A percentile compares a stretch with the other conserved stretches of the same genome.
phyloP scores from a whole-genome alignment of 2,797 vertebrate genomes.

The Scolopax rusticola region DNA sequence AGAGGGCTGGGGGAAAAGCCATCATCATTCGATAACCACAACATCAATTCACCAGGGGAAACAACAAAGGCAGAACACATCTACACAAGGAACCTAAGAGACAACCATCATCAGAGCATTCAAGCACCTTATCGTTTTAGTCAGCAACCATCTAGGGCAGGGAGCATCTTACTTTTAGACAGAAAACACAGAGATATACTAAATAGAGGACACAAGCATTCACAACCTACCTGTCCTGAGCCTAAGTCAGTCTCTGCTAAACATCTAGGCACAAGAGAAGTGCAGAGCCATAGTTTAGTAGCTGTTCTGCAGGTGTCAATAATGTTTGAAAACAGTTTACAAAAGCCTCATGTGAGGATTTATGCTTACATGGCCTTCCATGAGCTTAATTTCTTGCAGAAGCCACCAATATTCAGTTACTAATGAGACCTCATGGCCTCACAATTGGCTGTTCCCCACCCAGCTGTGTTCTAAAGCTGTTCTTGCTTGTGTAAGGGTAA shows the following conservation, averaged over 20 bases:
- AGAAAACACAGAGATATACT: neutral
- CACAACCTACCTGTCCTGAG: neutral
- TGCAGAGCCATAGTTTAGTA: neutral
- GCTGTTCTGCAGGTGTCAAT: accelerated
- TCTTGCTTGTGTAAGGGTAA: neutral
- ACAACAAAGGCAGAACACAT: slow-evolving; percentile 37
- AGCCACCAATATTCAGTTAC: neutral
- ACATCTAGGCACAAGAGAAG: neutral
- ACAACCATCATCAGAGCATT: neutral
- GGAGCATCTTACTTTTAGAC: neutral
- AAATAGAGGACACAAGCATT: neutral
- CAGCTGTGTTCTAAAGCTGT: neutral
- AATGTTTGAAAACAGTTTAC: neutral
- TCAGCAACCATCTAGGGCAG: neutral
- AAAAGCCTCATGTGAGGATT: neutral
- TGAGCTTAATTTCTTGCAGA: neutral
- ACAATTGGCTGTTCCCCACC: neutral
- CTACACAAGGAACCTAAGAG: neutral
- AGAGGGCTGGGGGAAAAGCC: neutral
- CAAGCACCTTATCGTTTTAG: neutral
- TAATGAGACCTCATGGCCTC: neutral
- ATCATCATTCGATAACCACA: slow-evolving; percentile 8
- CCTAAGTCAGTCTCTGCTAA: neutral
- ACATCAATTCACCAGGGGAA: slow-evolving; percentile 21
- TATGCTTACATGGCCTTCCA: neutral